Conservation (phyloP, 2,113 vertebrate species). For the Noctilio leporinus region DNA sequence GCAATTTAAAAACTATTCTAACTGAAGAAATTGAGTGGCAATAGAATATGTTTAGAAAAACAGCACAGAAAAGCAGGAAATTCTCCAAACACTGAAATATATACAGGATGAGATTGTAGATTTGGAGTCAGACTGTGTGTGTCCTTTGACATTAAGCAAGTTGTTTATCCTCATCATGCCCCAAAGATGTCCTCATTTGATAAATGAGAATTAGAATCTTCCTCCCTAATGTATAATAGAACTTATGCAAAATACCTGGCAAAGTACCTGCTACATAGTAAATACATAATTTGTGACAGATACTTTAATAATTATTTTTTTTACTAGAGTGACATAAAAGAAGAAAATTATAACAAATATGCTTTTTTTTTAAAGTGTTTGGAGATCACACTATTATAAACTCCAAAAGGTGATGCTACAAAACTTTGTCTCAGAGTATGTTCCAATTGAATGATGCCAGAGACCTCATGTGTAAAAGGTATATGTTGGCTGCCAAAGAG, state of each 20-base stretch:
- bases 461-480: neutral
- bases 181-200: neutral
- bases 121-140: neutral
- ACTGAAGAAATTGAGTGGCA: conserved; percentile 40
- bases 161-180: neutral
- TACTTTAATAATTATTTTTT: neutral
- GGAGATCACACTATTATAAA: neutral
- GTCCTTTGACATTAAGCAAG: neutral
- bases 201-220: neutral
- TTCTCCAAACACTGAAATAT: neutral
- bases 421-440: neutral
- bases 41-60: conserved; percentile 44
- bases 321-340: neutral
- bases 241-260: neutral
- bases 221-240: neutral
- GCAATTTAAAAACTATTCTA: conserved; percentile 45
- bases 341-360: neutral
- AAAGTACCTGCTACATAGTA: neutral
- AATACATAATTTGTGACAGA: neutral
- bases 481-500: neutral
- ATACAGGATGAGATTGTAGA: neutral
- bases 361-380: neutral
- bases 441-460: neutral
- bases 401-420: neutral
- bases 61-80: neutral